Percentiles rank a stretch among this genome's conserved stretches.
phyloP scores from a whole-genome alignment of 1,140 invertebrate species.

The Scylla paramamosain region DNA sequence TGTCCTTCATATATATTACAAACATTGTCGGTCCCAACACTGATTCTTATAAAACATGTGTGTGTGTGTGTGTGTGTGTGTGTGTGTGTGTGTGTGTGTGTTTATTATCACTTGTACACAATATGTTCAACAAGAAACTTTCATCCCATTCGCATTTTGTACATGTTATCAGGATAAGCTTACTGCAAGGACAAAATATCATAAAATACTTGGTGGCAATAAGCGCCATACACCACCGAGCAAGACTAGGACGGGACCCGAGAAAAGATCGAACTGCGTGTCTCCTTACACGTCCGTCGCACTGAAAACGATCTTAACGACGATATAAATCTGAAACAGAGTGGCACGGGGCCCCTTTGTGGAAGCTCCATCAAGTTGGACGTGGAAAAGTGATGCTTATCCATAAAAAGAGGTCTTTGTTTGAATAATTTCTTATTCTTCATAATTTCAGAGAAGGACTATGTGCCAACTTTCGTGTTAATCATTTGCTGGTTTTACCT shows the following conservation, averaged over 20 bases:
- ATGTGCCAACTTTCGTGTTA: neutral
- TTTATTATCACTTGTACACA: no score
- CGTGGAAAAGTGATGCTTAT: neutral
- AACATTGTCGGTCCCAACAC: no score
- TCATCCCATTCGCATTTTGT: no score
- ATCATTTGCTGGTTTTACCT: neutral
- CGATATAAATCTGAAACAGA: neutral
- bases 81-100: no score
- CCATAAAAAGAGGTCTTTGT: neutral
- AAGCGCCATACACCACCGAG: no score
- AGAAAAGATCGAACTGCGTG: neutral
- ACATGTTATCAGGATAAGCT: no score
- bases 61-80: no score
- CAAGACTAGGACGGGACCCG: neutral
- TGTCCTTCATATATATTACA: no score
- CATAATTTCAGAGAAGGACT: neutral
- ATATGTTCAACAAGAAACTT: no score
- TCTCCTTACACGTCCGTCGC: neutral
- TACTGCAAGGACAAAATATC: no score
- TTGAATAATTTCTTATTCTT: neutral
- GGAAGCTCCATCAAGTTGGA: neutral
- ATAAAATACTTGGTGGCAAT: no score
- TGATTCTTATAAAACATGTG: no score
- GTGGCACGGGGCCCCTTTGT: neutral
- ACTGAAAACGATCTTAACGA: neutral